These are phyloP conservation scores for Plectrocnemia conspersa DNA, from an alignment of 1,140 invertebrate species.

Conservation along the genomic window DNA sequence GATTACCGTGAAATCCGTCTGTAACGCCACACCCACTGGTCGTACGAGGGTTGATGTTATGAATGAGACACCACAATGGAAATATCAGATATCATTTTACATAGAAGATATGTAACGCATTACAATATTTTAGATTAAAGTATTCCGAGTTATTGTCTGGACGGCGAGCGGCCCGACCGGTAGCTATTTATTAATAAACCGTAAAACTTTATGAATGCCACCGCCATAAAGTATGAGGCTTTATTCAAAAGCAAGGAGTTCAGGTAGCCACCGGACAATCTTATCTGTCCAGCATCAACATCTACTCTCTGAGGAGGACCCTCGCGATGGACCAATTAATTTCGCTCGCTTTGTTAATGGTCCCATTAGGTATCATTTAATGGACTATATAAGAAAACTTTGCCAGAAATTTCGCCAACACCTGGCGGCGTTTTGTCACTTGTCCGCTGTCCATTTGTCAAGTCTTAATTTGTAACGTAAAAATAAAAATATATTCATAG, in stretches of 20 bases:
- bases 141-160: conserved; percentile 11
- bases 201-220: conserved; percentile 28
- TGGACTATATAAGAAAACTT: neutral
- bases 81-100: conserved; percentile 31
- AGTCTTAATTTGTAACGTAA: conserved; percentile 3
- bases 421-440: neutral
- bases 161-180: conserved; percentile 8
- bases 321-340: neutral
- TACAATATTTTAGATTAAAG: conserved; percentile 27
- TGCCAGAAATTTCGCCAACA: too few species aligned
- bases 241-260: conserved; percentile 6
- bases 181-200: conserved; percentile 28
- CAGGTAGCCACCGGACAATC: neutral
- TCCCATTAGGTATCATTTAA: neutral
- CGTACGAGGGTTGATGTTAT: conserved; percentile 10
- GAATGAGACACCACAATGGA: conserved; percentile 24
- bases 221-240: conserved; percentile 18
- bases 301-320: neutral
- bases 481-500: conserved; percentile 1
- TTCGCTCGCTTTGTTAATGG: too few species aligned
- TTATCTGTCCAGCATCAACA: conserved; percentile 1
- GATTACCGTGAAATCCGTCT: too few species aligned
- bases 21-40: neutral
- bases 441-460: neutral
- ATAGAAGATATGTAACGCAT: conserved; percentile 22